phyloP scores from a whole-genome alignment of 2,113 vertebrate species.

The Oreochromis tanganicae region DNA sequence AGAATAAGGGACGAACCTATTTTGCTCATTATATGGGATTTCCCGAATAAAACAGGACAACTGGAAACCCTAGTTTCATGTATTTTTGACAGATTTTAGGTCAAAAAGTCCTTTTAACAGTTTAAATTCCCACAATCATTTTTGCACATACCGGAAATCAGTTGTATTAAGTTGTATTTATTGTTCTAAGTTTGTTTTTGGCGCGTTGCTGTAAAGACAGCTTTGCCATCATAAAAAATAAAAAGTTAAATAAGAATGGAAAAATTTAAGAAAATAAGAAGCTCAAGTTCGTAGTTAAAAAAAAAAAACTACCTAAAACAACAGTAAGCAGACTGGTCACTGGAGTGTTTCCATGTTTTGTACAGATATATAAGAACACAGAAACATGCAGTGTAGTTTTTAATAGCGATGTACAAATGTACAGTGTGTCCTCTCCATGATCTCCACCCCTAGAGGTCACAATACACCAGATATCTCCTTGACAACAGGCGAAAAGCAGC shows the following conservation, averaged over 20 bases:
- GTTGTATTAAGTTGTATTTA: neutral
- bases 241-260: neutral
- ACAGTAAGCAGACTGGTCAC: neutral
- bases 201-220: rapidly evolving
- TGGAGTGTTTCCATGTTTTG: neutral
- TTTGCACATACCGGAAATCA: neutral
- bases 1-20: neutral
- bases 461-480: conserved; percentile 3
- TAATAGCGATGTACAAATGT: neutral
- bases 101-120: neutral
- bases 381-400: neutral
- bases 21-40: neutral
- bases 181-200: neutral
- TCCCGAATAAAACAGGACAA: too few species aligned
- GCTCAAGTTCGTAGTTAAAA: neutral
- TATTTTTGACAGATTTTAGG: neutral
- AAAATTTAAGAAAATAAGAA: neutral
- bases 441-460: conserved; percentile 47
- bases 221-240: neutral
- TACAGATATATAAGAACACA: neutral
- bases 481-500: neutral
- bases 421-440: neutral
- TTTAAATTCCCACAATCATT: neutral
- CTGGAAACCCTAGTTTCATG: neutral
- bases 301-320: neutral